Evolutionary conservation across 2,797 vertebrate species (phyloP), one percentile per base, ranked within the genome.

Genomic region (Darevskia mixta): DNA sequence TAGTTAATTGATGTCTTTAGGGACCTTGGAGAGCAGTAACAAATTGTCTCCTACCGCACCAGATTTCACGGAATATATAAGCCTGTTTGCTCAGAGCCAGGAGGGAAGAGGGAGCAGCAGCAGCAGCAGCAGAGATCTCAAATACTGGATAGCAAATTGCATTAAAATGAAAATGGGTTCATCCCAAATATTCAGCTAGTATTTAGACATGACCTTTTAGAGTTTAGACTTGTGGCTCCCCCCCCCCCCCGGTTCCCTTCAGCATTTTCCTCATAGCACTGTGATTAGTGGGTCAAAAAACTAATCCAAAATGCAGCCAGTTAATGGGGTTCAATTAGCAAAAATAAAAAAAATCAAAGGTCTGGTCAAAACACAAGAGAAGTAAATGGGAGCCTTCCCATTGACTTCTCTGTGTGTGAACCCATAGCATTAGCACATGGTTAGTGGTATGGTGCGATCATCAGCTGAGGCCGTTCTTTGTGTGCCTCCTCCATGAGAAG

Each of bases 1-100:
- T 95, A 96, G 92, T 94, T 95, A 95, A 95, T 95, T 96, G 94
- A 95, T 95, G 94, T 94, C 95, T 94, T 95, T 94, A 94, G 94
- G 90, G 95, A 95, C 93, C 87, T 87, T 85, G 93, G 94, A 95
- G 94, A 91, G 95, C 95, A 92, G 91, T 90, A 93, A 94, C 94
- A 95, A 95, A 96, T 94, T 95, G 91, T 95, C 79, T 92, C 83
- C 92, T 15, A 1, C 89, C 89, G 86, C 79, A 93, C 91, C 83
- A 91, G 92, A 94, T 91, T 92, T 92, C 88, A 95, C 77, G 83
- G 92, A 85, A 83, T 93, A 38, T 23, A 90, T 90, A 94, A 91
- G 92, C 86, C 87, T 71, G 41, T 73, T 83, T 91, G 85, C 87
- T 93, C 67, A 89, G 89, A 93, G 25, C 73, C 64, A 91, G 90